Evolutionary conservation across 2,113 vertebrate species (phyloP).

Genomic region (Galeopterus variegatus): DNA sequence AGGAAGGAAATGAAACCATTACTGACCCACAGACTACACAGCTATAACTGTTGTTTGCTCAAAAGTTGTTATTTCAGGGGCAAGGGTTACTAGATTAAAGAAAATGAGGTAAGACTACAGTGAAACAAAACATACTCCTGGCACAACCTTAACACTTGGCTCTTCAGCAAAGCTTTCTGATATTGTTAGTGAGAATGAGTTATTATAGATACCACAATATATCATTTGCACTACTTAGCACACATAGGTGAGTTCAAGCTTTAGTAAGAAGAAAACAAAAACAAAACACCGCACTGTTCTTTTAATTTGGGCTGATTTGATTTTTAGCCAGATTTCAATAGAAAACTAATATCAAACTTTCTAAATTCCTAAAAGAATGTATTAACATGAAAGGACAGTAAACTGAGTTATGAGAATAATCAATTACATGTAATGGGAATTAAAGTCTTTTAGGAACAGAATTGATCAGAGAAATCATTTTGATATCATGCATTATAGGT

Average conservation of each 20-base stretch:
- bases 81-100: neutral
- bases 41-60: neutral
- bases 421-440: neutral
- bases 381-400: constrained; percentile 5
- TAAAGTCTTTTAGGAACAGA: neutral
- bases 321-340: constrained; percentile 33
- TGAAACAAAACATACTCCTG: neutral
- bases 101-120: neutral
- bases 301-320: constrained; percentile 35
- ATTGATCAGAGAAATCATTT: constrained; percentile 18
- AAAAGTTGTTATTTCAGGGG: constrained; percentile 12
- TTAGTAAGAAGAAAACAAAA: neutral
- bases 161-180: neutral
- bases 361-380: constrained; percentile 12
- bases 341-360: constrained; percentile 23
- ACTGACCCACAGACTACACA: neutral
- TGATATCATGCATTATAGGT: neutral
- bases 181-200: neutral
- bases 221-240: neutral
- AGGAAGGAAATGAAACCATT: constrained; percentile 55
- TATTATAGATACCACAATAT: neutral
- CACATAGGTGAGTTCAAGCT: neutral
- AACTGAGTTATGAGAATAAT: neutral
- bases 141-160: neutral
- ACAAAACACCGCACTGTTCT: neutral